Evolutionary conservation across 2,113 vertebrate species (phyloP).

Genomic region (Scartelaos histophorus): DNA sequence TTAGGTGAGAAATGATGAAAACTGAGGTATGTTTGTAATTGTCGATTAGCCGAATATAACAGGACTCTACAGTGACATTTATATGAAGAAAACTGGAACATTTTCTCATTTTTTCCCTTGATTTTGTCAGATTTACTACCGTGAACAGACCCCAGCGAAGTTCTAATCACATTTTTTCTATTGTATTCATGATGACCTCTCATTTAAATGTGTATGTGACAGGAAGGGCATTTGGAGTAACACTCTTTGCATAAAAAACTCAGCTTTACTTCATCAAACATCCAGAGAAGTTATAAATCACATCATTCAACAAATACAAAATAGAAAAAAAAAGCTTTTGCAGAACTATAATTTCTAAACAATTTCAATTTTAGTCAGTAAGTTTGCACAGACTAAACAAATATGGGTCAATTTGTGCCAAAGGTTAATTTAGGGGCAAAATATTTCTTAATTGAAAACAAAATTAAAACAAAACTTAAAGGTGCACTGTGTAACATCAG

Average conservation of each 20-base stretch:
- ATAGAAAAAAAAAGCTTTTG: slow-evolving; percentile 3
- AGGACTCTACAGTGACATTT: no score
- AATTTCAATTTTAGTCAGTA: slow-evolving; percentile 28
- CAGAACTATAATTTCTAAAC: slow-evolving; percentile 1
- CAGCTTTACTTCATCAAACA: slow-evolving; percentile 2
- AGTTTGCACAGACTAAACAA: slow-evolving; percentile 10
- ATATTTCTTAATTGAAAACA: neutral
- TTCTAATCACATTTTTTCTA: no score
- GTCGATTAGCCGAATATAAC: no score
- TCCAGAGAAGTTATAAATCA: neutral
- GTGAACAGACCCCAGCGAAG: no score
- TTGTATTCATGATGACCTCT: no score
- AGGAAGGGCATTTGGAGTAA: neutral
- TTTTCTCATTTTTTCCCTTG: no score
- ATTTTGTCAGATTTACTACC: no score
- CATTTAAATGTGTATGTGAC: neutral
- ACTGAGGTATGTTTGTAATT: no score
- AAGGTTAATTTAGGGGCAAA: slow-evolving; percentile 23
- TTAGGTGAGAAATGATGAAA: no score
- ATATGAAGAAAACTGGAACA: no score
- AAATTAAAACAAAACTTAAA: neutral
- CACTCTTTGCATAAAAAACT: slow-evolving; percentile 15
- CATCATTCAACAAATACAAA: slow-evolving; percentile 1
- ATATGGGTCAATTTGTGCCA: slow-evolving; percentile 16
- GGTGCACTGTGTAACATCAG: no score